phyloP scores from a whole-genome alignment of 2,888 invertebrate species.

The Lepetodrilus schrolli region DNA sequence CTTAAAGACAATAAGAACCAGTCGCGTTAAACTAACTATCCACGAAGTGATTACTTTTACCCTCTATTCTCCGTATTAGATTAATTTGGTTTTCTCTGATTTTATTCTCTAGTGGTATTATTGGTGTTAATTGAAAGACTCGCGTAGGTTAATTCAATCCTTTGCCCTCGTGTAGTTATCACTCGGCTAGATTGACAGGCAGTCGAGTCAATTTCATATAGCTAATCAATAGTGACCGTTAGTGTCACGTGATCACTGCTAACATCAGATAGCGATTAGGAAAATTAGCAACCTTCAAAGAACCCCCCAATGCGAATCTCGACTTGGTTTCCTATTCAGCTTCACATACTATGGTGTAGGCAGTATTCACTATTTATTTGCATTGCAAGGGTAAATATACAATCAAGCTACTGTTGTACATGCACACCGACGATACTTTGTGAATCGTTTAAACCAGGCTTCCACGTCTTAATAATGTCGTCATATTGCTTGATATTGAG shows the following conservation, averaged over 20 bases:
- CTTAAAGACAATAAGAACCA: neutral
- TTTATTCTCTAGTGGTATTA: neutral
- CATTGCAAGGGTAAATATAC: no score
- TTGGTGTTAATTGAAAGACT: slow-evolving; percentile 23
- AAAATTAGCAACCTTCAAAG: slow-evolving; percentile 14
- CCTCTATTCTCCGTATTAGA: slow-evolving; percentile 9
- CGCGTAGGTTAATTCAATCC: slow-evolving; percentile 22
- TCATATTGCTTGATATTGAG: no score
- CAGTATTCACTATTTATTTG: no score
- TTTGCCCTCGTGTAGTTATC: neutral
- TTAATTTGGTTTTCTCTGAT: slow-evolving; percentile 12
- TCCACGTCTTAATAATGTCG: no score
- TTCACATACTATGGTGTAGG: no score
- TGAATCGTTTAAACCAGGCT: no score
- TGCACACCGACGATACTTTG: no score
- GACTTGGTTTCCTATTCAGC: no score
- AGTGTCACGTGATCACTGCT: slow-evolving; percentile 8
- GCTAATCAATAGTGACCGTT: slow-evolving; percentile 14
- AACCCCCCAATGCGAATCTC: no score
- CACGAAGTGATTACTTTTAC: neutral
- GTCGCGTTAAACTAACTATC: neutral
- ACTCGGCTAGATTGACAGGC: slow-evolving; percentile 1
- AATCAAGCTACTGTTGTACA: no score
- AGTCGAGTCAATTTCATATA: slow-evolving; percentile 23
- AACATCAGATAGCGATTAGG: slow-evolving; percentile 23